A percentile compares a stretch with the other conserved stretches of the same genome.
phyloP scores from a whole-genome alignment of 2,888 invertebrate genomes.

The Drosophila rellima region DNA sequence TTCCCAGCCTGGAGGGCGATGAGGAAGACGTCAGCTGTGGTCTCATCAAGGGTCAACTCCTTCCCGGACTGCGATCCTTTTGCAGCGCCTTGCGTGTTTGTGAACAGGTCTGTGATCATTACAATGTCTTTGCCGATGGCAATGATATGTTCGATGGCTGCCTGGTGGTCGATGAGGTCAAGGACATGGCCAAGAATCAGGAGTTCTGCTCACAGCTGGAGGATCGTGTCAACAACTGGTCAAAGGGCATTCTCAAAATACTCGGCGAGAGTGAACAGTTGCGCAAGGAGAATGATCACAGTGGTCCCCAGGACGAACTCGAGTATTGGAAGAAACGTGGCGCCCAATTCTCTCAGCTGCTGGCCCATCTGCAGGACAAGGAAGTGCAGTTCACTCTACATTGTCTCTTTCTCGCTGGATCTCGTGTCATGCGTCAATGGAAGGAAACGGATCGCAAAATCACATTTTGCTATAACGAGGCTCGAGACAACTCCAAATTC shows the following conservation, averaged over 20 bases:
- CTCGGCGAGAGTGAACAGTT: constrained; percentile 96
- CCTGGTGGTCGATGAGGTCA: constrained; percentile 89
- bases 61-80: constrained; percentile 94
- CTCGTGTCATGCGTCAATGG: constrained; percentile 93
- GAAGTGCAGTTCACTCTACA: constrained; percentile 92
- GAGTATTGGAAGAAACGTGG: constrained; percentile 98
- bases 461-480: constrained; percentile 97
- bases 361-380: constrained; percentile 91
- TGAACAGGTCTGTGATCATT: constrained; percentile 93
- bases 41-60: constrained; percentile 92
- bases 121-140: constrained; percentile 92
- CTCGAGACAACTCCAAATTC: constrained; percentile 97
- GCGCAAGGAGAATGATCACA: constrained; percentile 95
- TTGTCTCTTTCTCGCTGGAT: constrained; percentile 91
- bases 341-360: constrained; percentile 95
- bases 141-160: constrained; percentile 88
- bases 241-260: constrained; percentile 92
- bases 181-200: constrained; percentile 89
- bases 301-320: constrained; percentile 97
- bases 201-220: constrained; percentile 90
- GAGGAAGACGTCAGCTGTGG: constrained; percentile 92
- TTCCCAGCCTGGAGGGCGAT: constrained; percentile 92
- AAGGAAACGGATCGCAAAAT: constrained; percentile 95
- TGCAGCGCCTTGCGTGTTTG: constrained; percentile 95
- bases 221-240: constrained; percentile 92